Percentiles rank a stretch among this genome's conserved stretches.
phyloP scores from a whole-genome alignment of 2,888 invertebrate species.

The Dysmachus trigonus region DNA sequence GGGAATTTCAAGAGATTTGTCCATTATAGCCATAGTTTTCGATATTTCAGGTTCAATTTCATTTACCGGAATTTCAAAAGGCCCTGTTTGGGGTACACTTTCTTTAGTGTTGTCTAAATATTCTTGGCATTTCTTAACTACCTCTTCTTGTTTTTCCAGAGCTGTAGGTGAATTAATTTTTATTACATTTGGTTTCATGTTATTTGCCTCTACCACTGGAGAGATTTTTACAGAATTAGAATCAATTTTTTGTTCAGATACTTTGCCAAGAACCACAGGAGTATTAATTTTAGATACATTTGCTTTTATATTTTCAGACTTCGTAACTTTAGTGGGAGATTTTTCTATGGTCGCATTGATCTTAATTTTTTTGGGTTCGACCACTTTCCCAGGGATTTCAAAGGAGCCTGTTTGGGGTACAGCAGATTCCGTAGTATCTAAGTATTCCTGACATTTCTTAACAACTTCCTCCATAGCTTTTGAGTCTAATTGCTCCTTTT shows the following conservation, averaged over 20 bases:
- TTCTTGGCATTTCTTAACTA: constrained; percentile 22
- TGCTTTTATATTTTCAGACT: background rate
- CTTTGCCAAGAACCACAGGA: background rate
- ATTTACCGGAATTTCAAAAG: background rate
- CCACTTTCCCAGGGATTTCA: background rate
- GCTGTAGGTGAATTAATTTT: background rate
- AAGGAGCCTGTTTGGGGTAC: background rate
- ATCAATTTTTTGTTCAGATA: too few species aligned
- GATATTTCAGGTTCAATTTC: background rate
- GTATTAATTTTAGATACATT: background rate
- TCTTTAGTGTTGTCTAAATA: background rate
- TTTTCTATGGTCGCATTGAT: background rate
- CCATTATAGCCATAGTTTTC: background rate
- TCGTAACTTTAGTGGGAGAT: background rate
- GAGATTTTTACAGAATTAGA: background rate
- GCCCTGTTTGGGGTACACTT: background rate
- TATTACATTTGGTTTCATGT: background rate
- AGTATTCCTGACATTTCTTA: constrained; percentile 22
- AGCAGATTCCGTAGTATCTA: background rate
- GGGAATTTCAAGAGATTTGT: background rate
- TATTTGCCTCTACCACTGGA: background rate
- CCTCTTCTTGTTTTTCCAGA: background rate
- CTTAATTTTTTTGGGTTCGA: background rate
- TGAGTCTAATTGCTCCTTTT: background rate
- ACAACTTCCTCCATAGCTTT: constrained; percentile 10